phyloP scores from a whole-genome alignment of 2,888 invertebrate species.

The Trissolcus japonicus region DNA sequence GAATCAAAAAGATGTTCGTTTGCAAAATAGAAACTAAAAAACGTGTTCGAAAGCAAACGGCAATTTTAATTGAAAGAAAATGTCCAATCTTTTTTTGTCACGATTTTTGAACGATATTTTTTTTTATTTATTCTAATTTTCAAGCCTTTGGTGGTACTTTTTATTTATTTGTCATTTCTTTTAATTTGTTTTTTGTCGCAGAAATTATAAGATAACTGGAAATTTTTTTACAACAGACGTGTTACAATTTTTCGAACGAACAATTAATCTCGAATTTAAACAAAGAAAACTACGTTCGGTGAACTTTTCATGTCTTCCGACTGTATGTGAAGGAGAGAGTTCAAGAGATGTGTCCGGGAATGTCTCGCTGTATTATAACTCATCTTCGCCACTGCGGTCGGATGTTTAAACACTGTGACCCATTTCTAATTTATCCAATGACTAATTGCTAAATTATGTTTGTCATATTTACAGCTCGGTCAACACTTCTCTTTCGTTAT shows the following conservation, averaged over 20 bases:
- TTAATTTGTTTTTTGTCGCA: not conserved
- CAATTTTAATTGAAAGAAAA: too few relatives aligned
- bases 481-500: not conserved
- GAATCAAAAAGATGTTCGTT: too few relatives aligned
- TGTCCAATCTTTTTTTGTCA: not conserved
- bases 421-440: slow-evolving; percentile 2
- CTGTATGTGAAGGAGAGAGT: not conserved
- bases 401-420: slow-evolving; percentile 14
- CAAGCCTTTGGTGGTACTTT: slow-evolving; percentile 22
- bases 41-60: too few relatives aligned
- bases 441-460: slow-evolving; percentile 2
- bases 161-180: not conserved
- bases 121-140: too few relatives aligned
- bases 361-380: not conserved
- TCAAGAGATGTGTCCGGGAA: not conserved
- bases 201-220: slow-evolving; percentile 1
- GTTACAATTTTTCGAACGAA: not conserved
- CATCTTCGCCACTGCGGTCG: not conserved
- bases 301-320: not conserved
- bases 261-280: not conserved
- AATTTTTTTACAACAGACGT: not conserved
- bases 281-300: not conserved
- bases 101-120: not conserved
- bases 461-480: not conserved
- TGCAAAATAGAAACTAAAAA: too few relatives aligned